Conservation (phyloP, 2,888 invertebrate genomes). For the Leucoma salicis region DNA sequence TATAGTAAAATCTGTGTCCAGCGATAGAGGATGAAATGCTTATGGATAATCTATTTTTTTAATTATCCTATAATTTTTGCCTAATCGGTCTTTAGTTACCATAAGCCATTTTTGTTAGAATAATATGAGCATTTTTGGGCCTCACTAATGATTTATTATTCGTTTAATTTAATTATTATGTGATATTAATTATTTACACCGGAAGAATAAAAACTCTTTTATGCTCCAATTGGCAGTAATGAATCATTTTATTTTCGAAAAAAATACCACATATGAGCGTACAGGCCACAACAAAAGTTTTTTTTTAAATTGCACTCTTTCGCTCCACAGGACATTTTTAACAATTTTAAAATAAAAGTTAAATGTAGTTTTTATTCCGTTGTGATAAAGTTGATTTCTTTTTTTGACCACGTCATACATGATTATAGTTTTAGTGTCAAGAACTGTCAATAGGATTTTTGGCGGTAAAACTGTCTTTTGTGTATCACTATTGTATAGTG, state of each 20-base stretch:
- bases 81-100: no score
- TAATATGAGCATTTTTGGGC: no score
- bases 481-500: conserved; percentile 41
- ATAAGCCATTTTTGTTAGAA: no score
- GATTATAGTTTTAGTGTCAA: conserved; percentile 14
- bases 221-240: conserved; percentile 38
- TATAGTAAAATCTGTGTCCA: no score
- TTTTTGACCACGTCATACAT: background rate
- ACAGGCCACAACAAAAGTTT: conserved; percentile 44
- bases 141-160: no score
- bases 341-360: background rate
- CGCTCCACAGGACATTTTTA: conserved; percentile 40
- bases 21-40: no score
- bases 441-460: conserved; percentile 43
- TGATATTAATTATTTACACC: conserved; percentile 28
- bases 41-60: no score
- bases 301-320: conserved; percentile 42
- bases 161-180: background rate
- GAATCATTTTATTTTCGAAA: conserved; percentile 43
- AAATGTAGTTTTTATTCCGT: background rate
- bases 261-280: conserved; percentile 50
- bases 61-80: no score
- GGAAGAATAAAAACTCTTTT: conserved; percentile 38
- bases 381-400: background rate
- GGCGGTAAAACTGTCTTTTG: conserved; percentile 51